These are phyloP conservation scores for Lepus europaeus DNA, from an alignment of 2,113 vertebrate genomes.

Conservation along the genomic window DNA sequence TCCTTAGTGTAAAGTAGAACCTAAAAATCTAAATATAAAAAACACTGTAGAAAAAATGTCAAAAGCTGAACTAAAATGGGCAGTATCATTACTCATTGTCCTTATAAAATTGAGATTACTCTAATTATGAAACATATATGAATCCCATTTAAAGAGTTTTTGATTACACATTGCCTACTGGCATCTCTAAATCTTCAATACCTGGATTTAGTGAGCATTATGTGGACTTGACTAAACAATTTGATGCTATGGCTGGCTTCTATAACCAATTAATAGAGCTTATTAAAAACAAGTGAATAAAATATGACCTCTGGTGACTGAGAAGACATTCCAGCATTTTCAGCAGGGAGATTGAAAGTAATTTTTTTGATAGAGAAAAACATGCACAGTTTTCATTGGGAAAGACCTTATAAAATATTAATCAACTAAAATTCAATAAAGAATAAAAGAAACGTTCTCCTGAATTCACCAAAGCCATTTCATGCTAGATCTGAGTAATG, in stretches of 20 bases:
- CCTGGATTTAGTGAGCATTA: too few relatives aligned
- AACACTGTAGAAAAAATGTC: not conserved
- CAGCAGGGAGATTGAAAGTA: fast-evolving
- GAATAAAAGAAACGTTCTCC: not conserved
- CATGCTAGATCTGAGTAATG: not conserved
- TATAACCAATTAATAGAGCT: too few relatives aligned
- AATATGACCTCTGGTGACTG: fast-evolving
- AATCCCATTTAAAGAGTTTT: not conserved
- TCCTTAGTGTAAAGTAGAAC: not conserved
- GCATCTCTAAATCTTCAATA: not conserved
- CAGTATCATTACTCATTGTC: not conserved
- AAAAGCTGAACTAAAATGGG: not conserved
- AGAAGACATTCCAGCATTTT: not conserved
- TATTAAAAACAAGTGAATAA: not conserved
- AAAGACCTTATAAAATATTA: not conserved
- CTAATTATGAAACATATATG: not conserved
- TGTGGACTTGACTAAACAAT: not conserved
- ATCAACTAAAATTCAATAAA: not conserved
- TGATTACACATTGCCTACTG: not conserved
- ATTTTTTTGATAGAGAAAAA: not conserved
- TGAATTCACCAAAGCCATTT: too few relatives aligned
- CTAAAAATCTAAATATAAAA: not conserved
- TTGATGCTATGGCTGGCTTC: not conserved
- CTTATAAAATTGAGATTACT: not conserved
- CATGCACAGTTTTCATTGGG: fast-evolving